Percentiles rank a stretch among this genome's conserved stretches.
Evolutionary conservation across 2,888 invertebrate species (phyloP).

Genomic region (Agrochola litura): DNA sequence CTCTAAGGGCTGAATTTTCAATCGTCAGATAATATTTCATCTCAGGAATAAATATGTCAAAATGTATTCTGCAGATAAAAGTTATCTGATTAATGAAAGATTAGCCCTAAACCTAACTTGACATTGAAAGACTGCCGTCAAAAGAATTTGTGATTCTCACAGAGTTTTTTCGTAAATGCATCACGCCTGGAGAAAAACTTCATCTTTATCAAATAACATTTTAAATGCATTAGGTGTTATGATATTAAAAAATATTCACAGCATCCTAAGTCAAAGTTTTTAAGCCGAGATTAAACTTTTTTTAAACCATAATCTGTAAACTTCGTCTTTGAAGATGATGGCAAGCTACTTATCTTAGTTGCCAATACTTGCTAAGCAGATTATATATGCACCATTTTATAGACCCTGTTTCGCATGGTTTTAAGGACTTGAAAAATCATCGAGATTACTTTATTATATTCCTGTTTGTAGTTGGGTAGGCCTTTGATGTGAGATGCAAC

Average conservation of each 20-base stretch:
- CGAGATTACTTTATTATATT: neutral
- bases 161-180: neutral
- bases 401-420: neutral
- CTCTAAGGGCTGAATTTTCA: neutral
- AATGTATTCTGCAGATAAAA: neutral
- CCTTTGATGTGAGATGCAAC: too few species aligned
- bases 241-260: neutral
- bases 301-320: conserved; percentile 22
- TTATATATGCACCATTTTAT: too few species aligned
- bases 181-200: neutral
- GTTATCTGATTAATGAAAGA: neutral
- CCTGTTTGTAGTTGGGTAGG: too few species aligned
- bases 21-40: neutral
- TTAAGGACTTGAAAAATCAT: neutral
- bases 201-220: neutral
- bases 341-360: conserved; percentile 20
- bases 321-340: conserved; percentile 1
- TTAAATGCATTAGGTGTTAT: conserved; percentile 13
- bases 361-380: conserved; percentile 11
- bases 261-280: conserved; percentile 21
- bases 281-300: conserved; percentile 19
- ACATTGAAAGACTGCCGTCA: neutral
- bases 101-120: neutral
- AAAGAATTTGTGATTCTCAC: neutral
- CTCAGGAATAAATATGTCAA: neutral